Percentiles rank a stretch among this genome's conserved stretches.
These are phyloP conservation scores for Plutella xylostella DNA, from an alignment of 2,888 invertebrate species.

Conservation along the genomic window DNA sequence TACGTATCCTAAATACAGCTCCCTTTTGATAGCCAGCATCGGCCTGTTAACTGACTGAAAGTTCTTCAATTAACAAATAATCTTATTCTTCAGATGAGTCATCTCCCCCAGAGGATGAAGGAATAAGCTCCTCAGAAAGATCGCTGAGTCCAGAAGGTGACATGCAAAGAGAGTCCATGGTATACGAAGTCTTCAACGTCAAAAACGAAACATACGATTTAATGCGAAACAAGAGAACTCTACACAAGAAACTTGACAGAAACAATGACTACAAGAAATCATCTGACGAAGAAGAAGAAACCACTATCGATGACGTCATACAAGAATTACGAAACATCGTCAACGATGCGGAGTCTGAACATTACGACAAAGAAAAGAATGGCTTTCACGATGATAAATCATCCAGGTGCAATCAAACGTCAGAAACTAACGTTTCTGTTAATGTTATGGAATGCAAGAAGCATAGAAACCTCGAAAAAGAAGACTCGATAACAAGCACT, in stretches of 20 bases:
- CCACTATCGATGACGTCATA: constrained; percentile 89
- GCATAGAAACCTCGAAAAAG: constrained; percentile 48
- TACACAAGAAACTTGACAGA: constrained; percentile 51
- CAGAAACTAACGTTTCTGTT: constrained; percentile 49
- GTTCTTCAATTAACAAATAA: not conserved
- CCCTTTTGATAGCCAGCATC: not conserved
- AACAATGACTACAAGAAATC: constrained; percentile 41
- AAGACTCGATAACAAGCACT: constrained; percentile 66
- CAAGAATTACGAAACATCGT: constrained; percentile 87
- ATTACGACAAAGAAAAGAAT: constrained; percentile 55
- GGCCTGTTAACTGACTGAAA: not conserved
- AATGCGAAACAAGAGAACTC: constrained; percentile 50
- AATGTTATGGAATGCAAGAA: constrained; percentile 42
- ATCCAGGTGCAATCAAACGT: constrained; percentile 49
- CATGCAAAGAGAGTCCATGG: constrained; percentile 68
- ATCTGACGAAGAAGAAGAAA: constrained; percentile 78
- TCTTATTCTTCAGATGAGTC: constrained; percentile 65
- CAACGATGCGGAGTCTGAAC: constrained; percentile 83
- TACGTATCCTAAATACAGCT: constrained; percentile 19
- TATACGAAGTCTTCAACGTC: constrained; percentile 72
- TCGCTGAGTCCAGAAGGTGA: constrained; percentile 81
- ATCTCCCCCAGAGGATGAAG: constrained; percentile 88
- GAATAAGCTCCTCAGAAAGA: constrained; percentile 87
- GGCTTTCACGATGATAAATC: constrained; percentile 37
- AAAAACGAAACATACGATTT: constrained; percentile 69